phyloP scores from a whole-genome alignment of 2,888 invertebrate genomes.

The Agrypnus murinus region DNA sequence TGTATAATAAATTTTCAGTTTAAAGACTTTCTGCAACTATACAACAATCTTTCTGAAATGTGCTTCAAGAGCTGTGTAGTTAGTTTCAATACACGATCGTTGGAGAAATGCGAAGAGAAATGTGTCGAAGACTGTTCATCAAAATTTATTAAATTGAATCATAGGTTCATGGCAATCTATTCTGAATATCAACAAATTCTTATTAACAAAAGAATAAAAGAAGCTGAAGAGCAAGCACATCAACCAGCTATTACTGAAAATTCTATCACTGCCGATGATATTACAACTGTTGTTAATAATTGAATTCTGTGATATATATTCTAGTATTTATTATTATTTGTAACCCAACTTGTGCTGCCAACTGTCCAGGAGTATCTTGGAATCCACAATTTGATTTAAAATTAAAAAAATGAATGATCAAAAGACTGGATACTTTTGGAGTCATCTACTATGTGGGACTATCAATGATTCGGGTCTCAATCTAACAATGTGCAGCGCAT shows the following conservation, averaged over 20 bases:
- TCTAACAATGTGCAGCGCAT: no score
- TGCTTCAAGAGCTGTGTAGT: conserved; percentile 55
- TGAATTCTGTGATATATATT: no score
- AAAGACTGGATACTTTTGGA: no score
- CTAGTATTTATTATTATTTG: no score
- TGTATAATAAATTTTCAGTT: conserved; percentile 50
- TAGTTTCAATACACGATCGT: conserved; percentile 47
- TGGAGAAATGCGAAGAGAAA: conserved; percentile 50
- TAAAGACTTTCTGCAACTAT: conserved; percentile 56
- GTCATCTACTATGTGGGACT: no score
- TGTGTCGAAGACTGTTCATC: conserved; percentile 54
- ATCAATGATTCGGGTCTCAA: no score
- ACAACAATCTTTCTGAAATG: conserved; percentile 53
- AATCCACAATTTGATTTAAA: no score
- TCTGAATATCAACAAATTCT: conserved; percentile 52
- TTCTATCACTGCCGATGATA: no score
- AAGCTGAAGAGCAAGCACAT: conserved; percentile 43
- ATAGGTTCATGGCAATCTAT: conserved; percentile 53
- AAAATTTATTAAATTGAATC: conserved; percentile 55
- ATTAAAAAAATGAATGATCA: no score
- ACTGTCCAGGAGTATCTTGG: no score
- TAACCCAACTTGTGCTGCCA: no score
- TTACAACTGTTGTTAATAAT: no score
- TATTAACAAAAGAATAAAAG: conserved; percentile 47
- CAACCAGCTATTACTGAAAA: neutral